Percentiles rank a stretch among this genome's conserved stretches.
These are phyloP conservation scores for Synanthedon vespiformis DNA, from an alignment of 2,888 invertebrate species.

Conservation along the genomic window DNA sequence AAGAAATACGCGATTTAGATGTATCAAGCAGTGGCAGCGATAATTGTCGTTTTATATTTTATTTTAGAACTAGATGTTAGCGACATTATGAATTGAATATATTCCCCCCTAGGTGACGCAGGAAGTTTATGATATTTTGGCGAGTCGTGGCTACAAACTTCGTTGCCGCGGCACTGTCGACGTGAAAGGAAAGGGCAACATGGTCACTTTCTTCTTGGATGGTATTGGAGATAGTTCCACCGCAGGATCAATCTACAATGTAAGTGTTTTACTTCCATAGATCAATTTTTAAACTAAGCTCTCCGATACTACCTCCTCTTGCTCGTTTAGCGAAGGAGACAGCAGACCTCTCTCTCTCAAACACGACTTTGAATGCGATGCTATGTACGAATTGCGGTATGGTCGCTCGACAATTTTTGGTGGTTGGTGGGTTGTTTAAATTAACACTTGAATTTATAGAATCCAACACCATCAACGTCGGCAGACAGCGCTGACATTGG, in stretches of 20 bases:
- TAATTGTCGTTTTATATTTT: background rate
- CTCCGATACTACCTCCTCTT: no score
- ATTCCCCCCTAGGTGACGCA: constrained; percentile 78
- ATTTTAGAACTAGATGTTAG: background rate
- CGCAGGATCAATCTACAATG: constrained; percentile 27
- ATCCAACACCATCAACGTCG: constrained; percentile 54
- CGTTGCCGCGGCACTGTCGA: constrained; percentile 88
- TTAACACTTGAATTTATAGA: constrained; percentile 18
- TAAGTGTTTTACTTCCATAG: constrained; percentile 16
- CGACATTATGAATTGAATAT: background rate
- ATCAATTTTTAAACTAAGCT: no score
- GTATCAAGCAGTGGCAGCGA: constrained; percentile 1
- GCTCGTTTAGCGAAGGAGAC: no score
- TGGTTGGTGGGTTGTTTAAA: background rate
- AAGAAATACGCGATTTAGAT: background rate
- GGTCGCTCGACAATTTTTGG: background rate
- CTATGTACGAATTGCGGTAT: no score
- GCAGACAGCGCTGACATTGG: constrained; percentile 7
- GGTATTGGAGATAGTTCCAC: constrained; percentile 40
- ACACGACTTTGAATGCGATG: no score
- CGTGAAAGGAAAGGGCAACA: constrained; percentile 95
- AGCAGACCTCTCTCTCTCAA: no score
- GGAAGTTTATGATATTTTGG: constrained; percentile 86
- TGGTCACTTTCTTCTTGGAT: constrained; percentile 90
- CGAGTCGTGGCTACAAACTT: constrained; percentile 81